Evolutionary conservation across 1,140 invertebrate genomes (phyloP), one percentile per base, ranked within the genome.

Genomic region (Papilio machaon): DNA sequence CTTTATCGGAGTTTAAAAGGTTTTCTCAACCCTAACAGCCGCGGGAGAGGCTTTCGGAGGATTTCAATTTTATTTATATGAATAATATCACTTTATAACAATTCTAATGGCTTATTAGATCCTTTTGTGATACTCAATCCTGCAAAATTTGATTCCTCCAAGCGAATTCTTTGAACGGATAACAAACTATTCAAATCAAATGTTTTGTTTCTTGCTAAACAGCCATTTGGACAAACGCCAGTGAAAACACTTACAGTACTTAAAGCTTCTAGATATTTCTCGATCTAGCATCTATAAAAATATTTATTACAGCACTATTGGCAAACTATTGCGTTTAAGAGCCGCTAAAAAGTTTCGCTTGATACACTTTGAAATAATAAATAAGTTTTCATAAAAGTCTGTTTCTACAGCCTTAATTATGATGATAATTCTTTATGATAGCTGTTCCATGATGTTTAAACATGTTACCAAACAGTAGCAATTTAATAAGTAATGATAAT

Each of bases 71-170:
- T 35, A n/a, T 58, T 35, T 35, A 70, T 38, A 70, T 15, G 30
- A 70, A 70, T 70, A 30, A 70, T 70, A 70, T 70, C 64, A 35
- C 64, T 70, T 54, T 54, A 54, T 54, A 70, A 70, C 64, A 38
- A 70, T 2, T 35, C 54, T 70, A 35, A 70, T 70, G 64, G 64
- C 64, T 30, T 70, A 35, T 70, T 70, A 70, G 13, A 15, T 38
- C 5, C 23, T 35, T 70, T 70, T 70, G 64, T 70, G n/a, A 64
- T 70, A 70, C 13, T 70, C 35, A 70, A 70, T 70, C 11, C 30
- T 70, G 15, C 64, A 70, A 35, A 30, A 6, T 10, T 19, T 35
- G 64, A 35, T 70, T 70, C 60, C 19, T 30, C 5, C 38, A 70
- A 70, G 64, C 30, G 35, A 70, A 35, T 35, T 35, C 30, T 70